phyloP scores from a whole-genome alignment of 2,113 vertebrate species.

The Clinocottus analis region DNA sequence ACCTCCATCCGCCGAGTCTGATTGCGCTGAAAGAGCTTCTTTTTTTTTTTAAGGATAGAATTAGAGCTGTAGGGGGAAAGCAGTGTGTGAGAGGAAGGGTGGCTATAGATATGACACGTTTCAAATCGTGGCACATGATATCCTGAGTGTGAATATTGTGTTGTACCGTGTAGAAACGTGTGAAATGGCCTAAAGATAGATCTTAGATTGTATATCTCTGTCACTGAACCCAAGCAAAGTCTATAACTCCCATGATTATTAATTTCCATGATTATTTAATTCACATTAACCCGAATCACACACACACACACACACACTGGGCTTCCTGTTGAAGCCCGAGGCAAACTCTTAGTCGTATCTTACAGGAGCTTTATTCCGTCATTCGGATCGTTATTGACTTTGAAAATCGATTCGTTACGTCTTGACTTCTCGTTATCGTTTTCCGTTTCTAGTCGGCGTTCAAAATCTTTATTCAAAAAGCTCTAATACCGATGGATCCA shows the following conservation, averaged over 20 bases:
- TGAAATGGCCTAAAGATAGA: not conserved
- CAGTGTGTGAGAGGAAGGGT: not conserved
- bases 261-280: constrained; percentile 1
- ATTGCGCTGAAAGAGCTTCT: constrained; percentile 33
- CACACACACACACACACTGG: not conserved
- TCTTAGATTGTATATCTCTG: not conserved
- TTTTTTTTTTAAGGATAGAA: constrained; percentile 12
- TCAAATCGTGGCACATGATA: not conserved
- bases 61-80: constrained; percentile 11
- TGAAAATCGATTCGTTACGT: too few relatives aligned
- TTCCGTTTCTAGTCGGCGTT: too few relatives aligned
- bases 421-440: too few relatives aligned
- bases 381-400: too few relatives aligned
- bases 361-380: too few relatives aligned
- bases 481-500: too few relatives aligned
- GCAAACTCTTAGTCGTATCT: too few relatives aligned
- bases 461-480: too few relatives aligned
- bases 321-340: not conserved
- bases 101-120: not conserved
- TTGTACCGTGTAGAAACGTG: not conserved
- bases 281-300: not conserved
- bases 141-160: not conserved
- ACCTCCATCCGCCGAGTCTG: constrained; percentile 22
- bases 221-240: not conserved
- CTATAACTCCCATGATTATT: not conserved